Base-by-base conservation (phyloP, 2,113 vertebrate genomes). In the Hippocampus comes region DNA sequence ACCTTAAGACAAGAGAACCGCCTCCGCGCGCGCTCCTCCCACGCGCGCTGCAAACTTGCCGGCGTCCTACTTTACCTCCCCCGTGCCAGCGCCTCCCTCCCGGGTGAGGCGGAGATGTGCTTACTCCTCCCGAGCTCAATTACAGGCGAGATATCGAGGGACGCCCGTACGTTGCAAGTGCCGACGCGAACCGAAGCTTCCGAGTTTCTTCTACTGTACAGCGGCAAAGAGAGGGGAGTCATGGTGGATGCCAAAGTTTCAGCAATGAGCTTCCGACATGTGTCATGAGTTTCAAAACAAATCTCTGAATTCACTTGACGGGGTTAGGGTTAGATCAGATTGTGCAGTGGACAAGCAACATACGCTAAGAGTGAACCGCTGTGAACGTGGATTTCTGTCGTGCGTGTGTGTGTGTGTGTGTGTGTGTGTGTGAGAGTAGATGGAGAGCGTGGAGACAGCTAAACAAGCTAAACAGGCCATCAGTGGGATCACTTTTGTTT, bases 391-490 rank as follows among this genome's bases (percentile, higher is more conserved):
- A 71, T 59, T 21, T 30, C 60, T 75, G 69, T 74, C 9, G 76
- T 73, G 71, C 27, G 71, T 71, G 67, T 21, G 67, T 55, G 48
- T 67, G 51, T 71, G 75, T 60, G 68, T 56, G 48, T 59, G 55
- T 15, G 56, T 25, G 25, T 25, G 25, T 25, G 25, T 25, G 25
- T 25, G 25, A 25, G 25, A 25, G n/a, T n/a, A 75, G 73, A 48
- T 70, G 69, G 56, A 69, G 75, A 66, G 60, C 34, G 60, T 53
- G 60, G 25, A 38, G 63, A 49, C 77, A 77, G 85, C 86, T 91
- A 88, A 91, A 90, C 82, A 88, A 78, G 86, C 86, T 91, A 88
- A 91, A 90, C 82, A 87, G 83, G 80, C 89, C 89, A 90, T 88
- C 87, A 91, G 84, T 81, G 76, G 86, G 89, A 91, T 91, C 80